Evolutionary conservation across 2,113 vertebrate genomes (phyloP), one percentile per base, ranked within the genome.

Genomic region (Sphaerodactylus townsendi): DNA sequence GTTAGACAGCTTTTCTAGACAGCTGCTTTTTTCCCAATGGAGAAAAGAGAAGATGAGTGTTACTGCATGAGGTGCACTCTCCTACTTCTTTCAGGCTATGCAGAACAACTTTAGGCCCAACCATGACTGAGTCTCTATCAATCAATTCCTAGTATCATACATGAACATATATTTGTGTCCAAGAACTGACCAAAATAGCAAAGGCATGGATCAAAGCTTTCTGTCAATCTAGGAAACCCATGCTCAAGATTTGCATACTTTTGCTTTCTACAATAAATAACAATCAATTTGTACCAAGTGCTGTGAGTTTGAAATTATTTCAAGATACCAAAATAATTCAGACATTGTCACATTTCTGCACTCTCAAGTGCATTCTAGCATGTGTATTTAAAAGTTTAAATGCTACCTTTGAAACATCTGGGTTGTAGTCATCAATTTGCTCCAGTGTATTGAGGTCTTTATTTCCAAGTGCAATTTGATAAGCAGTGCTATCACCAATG

Each of bases 381-480:
- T 46, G 13, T 80, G 44, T 17, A 19, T 15, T 33, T 3, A 5
- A 11, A 88, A 62, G 1, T 74, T 70, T 25, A 86, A 75, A 30
- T 0, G 1, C 90, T 94, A 96, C 93, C 94, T 59, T 41, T 48
- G 93, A 86, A 17, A 76, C 84, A 73, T 99, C 97, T 9, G 98
- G 99, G 87, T 92, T 95, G 79, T 97, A 99, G 89, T 97, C 72
- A 87, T 99, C 98, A 1, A 98, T 97, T 87, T 91, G 95, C 90
- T 97, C 89, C 95, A 98, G 95, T 65, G 96, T 99, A 93, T 98
- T 94, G 21, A 99, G 90, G 89, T 99, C 96, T 87, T 97, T 85
- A 88, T 99, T 99, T 85, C 99, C 99, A 87, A 99, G 88, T 13
- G 99, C 98, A 96, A 99, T 97, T 59, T 99, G 97, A 77, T 98